These are phyloP conservation scores for Patella depressa DNA, from an alignment of 2,888 invertebrate genomes.

Conservation along the genomic window DNA sequence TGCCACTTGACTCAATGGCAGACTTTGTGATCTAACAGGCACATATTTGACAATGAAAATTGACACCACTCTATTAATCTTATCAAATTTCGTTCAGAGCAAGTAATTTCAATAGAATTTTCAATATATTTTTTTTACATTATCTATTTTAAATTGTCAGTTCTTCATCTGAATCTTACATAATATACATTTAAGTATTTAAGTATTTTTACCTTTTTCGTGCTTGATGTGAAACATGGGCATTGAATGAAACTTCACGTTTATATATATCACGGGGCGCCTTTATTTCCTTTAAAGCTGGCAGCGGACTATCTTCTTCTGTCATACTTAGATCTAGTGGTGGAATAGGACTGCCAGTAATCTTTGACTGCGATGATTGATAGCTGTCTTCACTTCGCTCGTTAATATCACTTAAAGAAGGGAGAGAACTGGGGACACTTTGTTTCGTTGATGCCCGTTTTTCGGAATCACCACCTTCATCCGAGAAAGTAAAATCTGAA, in stretches of 20 bases:
- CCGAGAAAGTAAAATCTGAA: background rate
- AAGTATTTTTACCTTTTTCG: too few relatives aligned
- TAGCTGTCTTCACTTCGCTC: constrained; percentile 63
- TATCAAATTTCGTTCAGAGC: too few relatives aligned
- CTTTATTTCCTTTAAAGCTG: constrained; percentile 2
- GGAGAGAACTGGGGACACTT: constrained; percentile 47
- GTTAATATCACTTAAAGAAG: constrained; percentile 63
- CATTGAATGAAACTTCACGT: background rate
- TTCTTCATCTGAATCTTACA: too few relatives aligned
- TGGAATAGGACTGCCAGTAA: background rate
- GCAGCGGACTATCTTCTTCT: constrained; percentile 5
- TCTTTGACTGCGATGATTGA: background rate
- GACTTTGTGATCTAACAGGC: too few relatives aligned
- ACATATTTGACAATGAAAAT: too few relatives aligned
- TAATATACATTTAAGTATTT: too few relatives aligned
- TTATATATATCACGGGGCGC: background rate
- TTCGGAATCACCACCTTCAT: background rate
- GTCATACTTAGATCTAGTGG: background rate
- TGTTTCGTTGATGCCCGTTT: background rate
- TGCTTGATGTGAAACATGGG: background rate
- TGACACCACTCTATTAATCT: too few relatives aligned
- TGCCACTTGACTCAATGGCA: too few relatives aligned
- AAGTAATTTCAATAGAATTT: too few relatives aligned
- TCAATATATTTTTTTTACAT: too few relatives aligned
- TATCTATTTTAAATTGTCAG: too few relatives aligned